Evolutionary conservation across 2,888 invertebrate species (phyloP).

Genomic region (Trachelus iudaicus): DNA sequence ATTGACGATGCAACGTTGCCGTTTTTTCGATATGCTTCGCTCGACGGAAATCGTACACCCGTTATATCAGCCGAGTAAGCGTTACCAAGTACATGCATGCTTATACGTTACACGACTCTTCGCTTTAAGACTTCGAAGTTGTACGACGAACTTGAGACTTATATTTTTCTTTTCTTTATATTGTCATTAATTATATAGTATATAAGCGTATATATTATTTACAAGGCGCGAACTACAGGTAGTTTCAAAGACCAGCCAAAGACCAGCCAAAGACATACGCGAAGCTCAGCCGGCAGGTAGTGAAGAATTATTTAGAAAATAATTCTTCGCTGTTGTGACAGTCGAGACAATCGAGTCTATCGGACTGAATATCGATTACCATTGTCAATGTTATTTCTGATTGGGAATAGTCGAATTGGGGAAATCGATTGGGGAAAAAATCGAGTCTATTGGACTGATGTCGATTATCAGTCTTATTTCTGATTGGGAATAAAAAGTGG

Average conservation of each 20-base stretch:
- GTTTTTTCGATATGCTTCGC: neutral
- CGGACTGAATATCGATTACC: neutral
- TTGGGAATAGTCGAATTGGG: slow-evolving; percentile 15
- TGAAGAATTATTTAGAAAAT: slow-evolving; percentile 37
- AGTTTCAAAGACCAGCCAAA: neutral
- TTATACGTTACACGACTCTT: neutral
- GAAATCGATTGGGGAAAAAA: slow-evolving; percentile 4
- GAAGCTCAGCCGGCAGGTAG: neutral
- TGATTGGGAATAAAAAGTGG: slow-evolving; percentile 10
- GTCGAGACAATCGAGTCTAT: slow-evolving; percentile 29
- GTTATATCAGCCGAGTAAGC: neutral
- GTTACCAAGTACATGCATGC: neutral
- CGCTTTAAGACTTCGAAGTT: neutral
- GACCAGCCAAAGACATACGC: neutral
- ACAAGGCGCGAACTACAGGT: neutral
- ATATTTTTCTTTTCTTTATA: no score
- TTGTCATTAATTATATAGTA: no score
- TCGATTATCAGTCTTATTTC: neutral
- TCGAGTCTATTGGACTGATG: slow-evolving; percentile 13
- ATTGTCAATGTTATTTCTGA: neutral
- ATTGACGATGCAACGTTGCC: neutral
- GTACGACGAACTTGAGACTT: neutral
- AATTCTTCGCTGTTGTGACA: slow-evolving; percentile 15
- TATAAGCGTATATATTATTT: no score
- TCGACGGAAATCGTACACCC: neutral